Evolutionary conservation across 1,140 invertebrate species (phyloP).

Genomic region (Littorina saxatilis): DNA sequence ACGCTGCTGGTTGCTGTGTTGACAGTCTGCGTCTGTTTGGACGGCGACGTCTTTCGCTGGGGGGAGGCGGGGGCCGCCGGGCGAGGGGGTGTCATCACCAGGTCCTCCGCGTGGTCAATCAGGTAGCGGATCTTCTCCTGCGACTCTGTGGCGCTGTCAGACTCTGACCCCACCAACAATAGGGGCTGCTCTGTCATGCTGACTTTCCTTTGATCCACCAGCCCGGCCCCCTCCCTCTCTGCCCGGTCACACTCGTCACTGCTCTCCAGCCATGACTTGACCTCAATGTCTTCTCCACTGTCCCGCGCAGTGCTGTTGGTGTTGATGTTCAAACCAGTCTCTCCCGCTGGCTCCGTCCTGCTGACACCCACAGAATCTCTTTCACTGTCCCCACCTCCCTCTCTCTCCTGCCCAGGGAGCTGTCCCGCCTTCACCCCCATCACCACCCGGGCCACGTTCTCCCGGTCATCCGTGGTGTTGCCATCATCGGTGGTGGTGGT

Average conservation of each 20-base stretch:
- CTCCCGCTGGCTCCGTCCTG: too few species aligned
- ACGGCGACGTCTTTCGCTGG: constrained; percentile 39
- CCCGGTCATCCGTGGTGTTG: constrained; percentile 33
- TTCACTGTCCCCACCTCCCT: too few species aligned
- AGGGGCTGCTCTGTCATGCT: not conserved
- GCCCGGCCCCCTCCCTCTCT: not conserved
- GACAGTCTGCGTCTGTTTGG: constrained; percentile 48
- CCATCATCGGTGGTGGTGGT: constrained; percentile 46
- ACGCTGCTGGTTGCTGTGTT: constrained; percentile 47
- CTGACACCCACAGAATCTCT: too few species aligned
- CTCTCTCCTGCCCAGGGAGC: too few species aligned
- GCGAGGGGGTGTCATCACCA: constrained; percentile 49
- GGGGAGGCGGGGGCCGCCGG: constrained; percentile 34
- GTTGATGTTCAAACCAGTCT: too few species aligned
- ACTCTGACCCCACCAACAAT: constrained; percentile 30
- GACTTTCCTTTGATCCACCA: too few species aligned
- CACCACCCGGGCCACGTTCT: not conserved
- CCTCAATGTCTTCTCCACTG: constrained; percentile 6
- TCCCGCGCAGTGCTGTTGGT: not conserved
- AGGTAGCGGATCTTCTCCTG: constrained; percentile 58
- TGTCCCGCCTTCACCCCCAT: too few species aligned
- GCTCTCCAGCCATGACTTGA: constrained; percentile 36
- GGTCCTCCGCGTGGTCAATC: constrained; percentile 61
- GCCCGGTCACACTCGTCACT: constrained; percentile 14
- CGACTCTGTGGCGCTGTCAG: constrained; percentile 43